phyloP scores from a whole-genome alignment of 2,888 invertebrate species.

The Drosophila diplacantha region DNA sequence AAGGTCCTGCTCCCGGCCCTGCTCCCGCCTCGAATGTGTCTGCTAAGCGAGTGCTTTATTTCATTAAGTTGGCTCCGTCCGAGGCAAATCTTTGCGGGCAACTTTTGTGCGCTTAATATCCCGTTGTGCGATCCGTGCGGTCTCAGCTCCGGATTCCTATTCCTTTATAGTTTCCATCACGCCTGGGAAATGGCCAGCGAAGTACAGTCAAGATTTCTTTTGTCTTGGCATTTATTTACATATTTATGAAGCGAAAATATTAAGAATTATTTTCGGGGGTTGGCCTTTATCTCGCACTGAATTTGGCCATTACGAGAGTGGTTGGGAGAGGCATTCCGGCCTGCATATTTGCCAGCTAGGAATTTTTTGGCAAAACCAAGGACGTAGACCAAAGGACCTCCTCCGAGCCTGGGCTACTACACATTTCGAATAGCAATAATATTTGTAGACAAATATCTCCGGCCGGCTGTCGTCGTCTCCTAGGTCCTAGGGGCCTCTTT shows the following conservation, averaged over 20 bases:
- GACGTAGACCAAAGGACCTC: slow-evolving; percentile 1
- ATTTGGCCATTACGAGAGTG: slow-evolving; percentile 18
- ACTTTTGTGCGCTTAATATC: slow-evolving; percentile 69
- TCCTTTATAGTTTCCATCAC: slow-evolving; percentile 58
- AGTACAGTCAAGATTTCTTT: slow-evolving; percentile 35
- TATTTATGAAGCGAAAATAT: slow-evolving; percentile 65
- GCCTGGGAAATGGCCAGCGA: slow-evolving; percentile 22
- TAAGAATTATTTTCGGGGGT: slow-evolving; percentile 46
- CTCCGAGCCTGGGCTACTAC: slow-evolving; percentile 35
- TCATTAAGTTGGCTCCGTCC: slow-evolving; percentile 63
- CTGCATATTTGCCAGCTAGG: slow-evolving; percentile 41
- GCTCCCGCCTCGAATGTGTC: slow-evolving; percentile 23
- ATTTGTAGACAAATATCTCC: slow-evolving; percentile 60
- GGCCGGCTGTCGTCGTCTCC: slow-evolving; percentile 4
- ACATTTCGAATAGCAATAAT: slow-evolving; percentile 70
- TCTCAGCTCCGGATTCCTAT: slow-evolving; percentile 35
- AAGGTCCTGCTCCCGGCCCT: slow-evolving; percentile 5
- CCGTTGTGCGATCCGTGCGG: slow-evolving; percentile 63
- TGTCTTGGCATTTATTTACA: slow-evolving; percentile 57
- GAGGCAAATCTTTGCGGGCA: slow-evolving; percentile 57
- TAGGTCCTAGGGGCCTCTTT: slow-evolving; percentile 9
- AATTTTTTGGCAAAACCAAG: slow-evolving; percentile 42
- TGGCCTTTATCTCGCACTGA: slow-evolving; percentile 32
- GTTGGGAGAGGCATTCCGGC: slow-evolving; percentile 28
- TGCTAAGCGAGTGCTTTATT: slow-evolving; percentile 68